Percentiles rank a stretch among this genome's conserved stretches.
Conservation (phyloP, 2,797 vertebrate genomes). For the Bovichtus variegatus region DNA sequence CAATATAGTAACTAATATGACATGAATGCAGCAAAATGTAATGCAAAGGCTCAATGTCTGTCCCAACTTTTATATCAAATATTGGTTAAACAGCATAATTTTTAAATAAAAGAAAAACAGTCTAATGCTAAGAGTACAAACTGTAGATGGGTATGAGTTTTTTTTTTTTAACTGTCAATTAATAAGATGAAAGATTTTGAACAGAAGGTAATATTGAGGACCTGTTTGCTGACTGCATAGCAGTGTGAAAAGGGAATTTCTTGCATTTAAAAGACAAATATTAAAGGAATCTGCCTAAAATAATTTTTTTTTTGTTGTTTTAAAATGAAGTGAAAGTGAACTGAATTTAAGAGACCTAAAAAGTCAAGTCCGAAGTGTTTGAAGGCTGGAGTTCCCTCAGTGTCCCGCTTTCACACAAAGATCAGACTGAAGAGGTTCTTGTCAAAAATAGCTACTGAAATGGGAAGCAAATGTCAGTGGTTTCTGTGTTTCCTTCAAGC, state of each 20-base stretch:
- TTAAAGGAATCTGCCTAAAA: slow-evolving; percentile 41
- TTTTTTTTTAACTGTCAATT: neutral
- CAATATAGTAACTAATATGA: neutral
- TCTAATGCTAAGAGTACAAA: neutral
- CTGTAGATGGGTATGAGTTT: neutral
- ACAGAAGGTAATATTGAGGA: neutral
- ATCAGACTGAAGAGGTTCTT: slow-evolving; percentile 2
- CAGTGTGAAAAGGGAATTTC: slow-evolving; percentile 51
- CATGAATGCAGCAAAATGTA: neutral
- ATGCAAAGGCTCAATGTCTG: neutral
- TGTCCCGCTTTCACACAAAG: slow-evolving; percentile 55
- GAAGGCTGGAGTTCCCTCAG: slow-evolving; percentile 53
- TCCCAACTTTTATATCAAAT: neutral
- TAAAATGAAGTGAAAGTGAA: slow-evolving; percentile 26
- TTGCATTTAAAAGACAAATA: slow-evolving; percentile 24
- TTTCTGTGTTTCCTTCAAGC: slow-evolving; percentile 5
- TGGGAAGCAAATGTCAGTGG: neutral
- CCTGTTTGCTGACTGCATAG: neutral
- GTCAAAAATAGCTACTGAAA: slow-evolving; percentile 12
- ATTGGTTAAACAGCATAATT: neutral
- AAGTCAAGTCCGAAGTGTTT: slow-evolving; percentile 16
- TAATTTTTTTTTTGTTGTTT: slow-evolving; percentile 1
- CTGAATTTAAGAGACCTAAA: slow-evolving; percentile 37
- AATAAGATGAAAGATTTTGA: neutral
- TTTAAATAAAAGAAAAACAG: neutral